Evolutionary conservation across 2,888 invertebrate genomes (phyloP).

Genomic region (Lutraria lutraria): DNA sequence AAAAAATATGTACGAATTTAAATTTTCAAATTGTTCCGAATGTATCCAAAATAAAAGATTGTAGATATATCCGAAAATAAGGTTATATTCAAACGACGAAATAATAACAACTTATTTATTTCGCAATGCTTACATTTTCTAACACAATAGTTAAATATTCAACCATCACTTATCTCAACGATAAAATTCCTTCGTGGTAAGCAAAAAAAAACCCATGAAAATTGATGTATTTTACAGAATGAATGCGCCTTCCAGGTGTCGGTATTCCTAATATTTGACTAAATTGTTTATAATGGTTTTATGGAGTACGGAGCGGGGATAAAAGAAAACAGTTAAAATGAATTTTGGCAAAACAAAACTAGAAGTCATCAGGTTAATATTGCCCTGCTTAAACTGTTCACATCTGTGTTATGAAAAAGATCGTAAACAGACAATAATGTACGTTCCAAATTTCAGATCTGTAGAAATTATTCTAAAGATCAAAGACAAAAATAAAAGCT

Average conservation of each 20-base stretch:
- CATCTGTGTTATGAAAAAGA: conserved; percentile 3
- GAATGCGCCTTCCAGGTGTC: neutral
- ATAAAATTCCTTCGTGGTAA: neutral
- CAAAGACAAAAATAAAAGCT: no score
- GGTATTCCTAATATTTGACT: neutral
- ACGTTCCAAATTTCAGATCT: no score
- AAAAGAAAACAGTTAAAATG: neutral
- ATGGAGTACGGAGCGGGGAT: neutral
- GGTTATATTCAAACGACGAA: no score
- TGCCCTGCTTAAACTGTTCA: neutral
- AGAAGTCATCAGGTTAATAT: neutral
- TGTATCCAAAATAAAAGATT: no score
- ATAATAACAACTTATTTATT: no score
- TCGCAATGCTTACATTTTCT: no score
- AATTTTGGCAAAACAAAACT: neutral
- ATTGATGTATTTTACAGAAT: neutral
- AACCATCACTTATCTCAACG: neutral
- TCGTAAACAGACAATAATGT: neutral
- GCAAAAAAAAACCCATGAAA: neutral
- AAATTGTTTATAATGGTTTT: neutral
- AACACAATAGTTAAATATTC: no score
- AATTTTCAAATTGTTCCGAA: no score
- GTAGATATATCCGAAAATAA: no score
- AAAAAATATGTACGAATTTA: no score
- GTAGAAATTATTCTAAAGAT: no score